Conservation (phyloP, 2,797 vertebrate species). For the Acropternis orthonyx region DNA sequence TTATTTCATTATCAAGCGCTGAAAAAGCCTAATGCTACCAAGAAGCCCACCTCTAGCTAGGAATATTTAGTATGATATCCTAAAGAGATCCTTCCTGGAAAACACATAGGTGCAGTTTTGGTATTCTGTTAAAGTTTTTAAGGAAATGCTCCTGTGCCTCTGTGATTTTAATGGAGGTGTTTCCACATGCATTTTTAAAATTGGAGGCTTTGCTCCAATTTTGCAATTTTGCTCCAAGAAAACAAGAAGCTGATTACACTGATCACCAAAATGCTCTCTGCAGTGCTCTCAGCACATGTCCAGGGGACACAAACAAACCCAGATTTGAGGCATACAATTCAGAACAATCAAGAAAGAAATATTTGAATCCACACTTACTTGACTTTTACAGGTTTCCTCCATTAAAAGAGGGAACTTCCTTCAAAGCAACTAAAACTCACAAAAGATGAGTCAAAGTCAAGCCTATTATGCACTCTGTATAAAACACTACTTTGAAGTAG, state of each 20-base stretch:
- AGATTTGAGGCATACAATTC: neutral
- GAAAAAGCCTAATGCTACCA: neutral
- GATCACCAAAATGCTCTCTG: neutral
- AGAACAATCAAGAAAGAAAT: neutral
- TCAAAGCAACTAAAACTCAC: neutral
- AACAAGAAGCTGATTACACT: neutral
- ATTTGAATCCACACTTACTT: neutral
- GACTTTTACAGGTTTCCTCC: neutral
- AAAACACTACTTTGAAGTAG: neutral
- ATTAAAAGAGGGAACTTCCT: neutral
- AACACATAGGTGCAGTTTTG: neutral
- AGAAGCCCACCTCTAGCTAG: neutral
- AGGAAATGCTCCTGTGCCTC: neutral
- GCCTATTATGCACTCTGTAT: neutral
- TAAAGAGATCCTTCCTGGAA: neutral
- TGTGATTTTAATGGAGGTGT: neutral
- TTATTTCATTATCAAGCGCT: neutral
- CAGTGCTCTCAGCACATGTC: neutral
- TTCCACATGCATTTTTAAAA: neutral
- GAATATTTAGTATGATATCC: neutral
- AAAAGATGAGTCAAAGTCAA: neutral
- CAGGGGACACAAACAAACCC: neutral
- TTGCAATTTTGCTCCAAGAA: neutral
- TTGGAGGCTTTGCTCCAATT: neutral
- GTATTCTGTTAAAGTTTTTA: neutral